Evolutionary conservation across 2,797 vertebrate species (phyloP).

Genomic region (Avahi laniger): DNA sequence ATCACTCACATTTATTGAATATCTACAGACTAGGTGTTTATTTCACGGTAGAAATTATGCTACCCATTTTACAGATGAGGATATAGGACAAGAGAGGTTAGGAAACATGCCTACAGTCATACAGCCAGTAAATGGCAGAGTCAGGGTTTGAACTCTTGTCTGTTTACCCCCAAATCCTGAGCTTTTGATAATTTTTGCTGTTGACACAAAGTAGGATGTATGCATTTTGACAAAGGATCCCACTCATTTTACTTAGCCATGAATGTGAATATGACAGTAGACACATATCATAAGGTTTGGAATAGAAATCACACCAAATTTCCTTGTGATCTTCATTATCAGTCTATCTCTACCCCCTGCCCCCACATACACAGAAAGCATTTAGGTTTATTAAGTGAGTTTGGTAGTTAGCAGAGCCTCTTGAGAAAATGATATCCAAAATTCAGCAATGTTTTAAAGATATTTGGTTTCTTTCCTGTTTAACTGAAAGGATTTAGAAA

Average conservation of each 20-base stretch:
- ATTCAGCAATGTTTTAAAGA: not conserved
- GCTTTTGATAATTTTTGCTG: not conserved
- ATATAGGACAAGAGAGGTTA: not conserved
- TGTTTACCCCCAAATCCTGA: not conserved
- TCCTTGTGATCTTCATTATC: not conserved
- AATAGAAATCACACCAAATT: not conserved
- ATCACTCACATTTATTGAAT: not conserved
- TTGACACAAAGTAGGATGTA: not conserved
- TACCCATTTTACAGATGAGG: not conserved
- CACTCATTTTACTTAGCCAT: not conserved
- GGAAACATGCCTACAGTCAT: not conserved
- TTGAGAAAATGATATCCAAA: constrained; percentile 38
- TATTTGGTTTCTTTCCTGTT: not conserved
- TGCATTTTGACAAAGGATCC: not conserved
- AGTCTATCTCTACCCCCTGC: not conserved
- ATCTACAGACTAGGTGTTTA: not conserved
- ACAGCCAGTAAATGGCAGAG: not conserved
- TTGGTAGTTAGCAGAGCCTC: not conserved
- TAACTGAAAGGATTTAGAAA: constrained; percentile 42
- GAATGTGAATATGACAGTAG: not conserved
- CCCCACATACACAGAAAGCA: not conserved
- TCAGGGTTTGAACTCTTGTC: not conserved
- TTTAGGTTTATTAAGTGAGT: not conserved
- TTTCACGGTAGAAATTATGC: not conserved
- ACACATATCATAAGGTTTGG: not conserved